Evolutionary conservation across 2,797 vertebrate species (phyloP), one percentile per base, ranked within the genome.

Genomic region (Carapus acus): DNA sequence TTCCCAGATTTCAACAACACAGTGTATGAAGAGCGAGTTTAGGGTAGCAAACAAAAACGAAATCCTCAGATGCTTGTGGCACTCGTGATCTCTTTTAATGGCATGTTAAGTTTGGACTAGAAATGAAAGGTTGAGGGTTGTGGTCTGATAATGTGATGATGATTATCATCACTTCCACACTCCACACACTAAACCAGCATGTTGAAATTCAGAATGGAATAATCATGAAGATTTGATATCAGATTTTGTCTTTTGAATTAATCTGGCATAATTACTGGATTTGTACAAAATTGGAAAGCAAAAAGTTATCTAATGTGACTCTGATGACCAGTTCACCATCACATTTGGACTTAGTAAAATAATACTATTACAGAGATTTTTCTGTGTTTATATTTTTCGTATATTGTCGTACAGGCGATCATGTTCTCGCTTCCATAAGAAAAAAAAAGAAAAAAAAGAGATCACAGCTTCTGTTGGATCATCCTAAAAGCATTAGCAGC

Each of bases 1-100:
- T 59, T 78, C 61, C 47, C 24, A 46, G 21, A 62, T 71, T 66
- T 41, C 39, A 47, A 21, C 24, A 45, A 62, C 68, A 59, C 8
- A 37, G 49, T 41, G 60, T 18, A 47, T 47, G 47, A 29, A 61
- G 51, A 47, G 29, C 5, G 17, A 15, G 49, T 47, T 41, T 59
- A 62, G 74, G 66, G 63, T 73, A 78, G 69, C 18, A 29, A 23
- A 39, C 5, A 27, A 27, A 5, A 4, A 27, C 24, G 9, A 27
- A 9, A 27, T 9, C 4, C 4, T 27, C 4, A 5, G 5, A 27
- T 27, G 4, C 4, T 9, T 27, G 5, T 40, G 57, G 31, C 24
- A 29, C 54, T 42, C 33, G 5, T 15, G 49, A 43, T 42, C 38
- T 55, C 49, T 69, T 40, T 38, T 7, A 58, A 56, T 24, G 52